Evolutionary conservation across 2,113 vertebrate genomes (phyloP).

Genomic region (Sphaerodactylus townsendi): DNA sequence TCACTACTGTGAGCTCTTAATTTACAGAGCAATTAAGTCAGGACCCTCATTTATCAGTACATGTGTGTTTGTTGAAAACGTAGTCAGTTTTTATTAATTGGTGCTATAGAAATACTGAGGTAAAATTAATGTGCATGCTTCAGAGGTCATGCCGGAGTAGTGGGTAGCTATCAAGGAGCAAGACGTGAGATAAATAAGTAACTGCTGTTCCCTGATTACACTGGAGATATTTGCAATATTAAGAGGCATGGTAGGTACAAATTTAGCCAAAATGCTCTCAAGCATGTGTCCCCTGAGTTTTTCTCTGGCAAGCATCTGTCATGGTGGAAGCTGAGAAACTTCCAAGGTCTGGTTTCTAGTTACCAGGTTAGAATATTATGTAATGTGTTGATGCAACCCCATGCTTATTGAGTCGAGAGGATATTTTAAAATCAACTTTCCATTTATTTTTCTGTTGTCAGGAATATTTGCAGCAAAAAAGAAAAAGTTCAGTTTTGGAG

Average conservation of each 20-base stretch:
- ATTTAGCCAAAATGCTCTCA: slow-evolving; percentile 73
- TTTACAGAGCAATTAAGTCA: slow-evolving; percentile 99
- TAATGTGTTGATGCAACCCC: slow-evolving; percentile 79
- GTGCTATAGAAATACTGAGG: slow-evolving; percentile 87
- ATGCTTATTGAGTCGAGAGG: slow-evolving; percentile 76
- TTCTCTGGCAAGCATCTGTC: slow-evolving; percentile 83
- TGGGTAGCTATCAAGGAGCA: slow-evolving; percentile 76
- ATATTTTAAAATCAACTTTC: slow-evolving; percentile 75
- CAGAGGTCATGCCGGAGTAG: slow-evolving; percentile 84
- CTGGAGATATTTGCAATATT: slow-evolving; percentile 79
- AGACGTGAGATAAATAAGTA: slow-evolving; percentile 83
- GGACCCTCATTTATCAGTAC: slow-evolving; percentile 96
- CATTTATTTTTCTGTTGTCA: slow-evolving; percentile 75
- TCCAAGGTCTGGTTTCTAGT: slow-evolving; percentile 77
- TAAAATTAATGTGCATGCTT: slow-evolving; percentile 92
- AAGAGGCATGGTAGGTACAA: slow-evolving; percentile 73
- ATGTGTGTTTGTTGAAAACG: slow-evolving; percentile 89
- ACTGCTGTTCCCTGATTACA: slow-evolving; percentile 74
- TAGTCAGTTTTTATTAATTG: slow-evolving; percentile 99
- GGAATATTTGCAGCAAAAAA: slow-evolving; percentile 60
- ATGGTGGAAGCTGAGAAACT: slow-evolving; percentile 75
- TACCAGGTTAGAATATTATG: slow-evolving; percentile 74
- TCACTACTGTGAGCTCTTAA: slow-evolving; percentile 96
- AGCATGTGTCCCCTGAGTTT: slow-evolving; percentile 73
- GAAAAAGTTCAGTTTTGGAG: not conserved